A percentile compares a stretch with the other conserved stretches of the same genome.
phyloP scores from a whole-genome alignment of 2,888 invertebrate genomes.

The Troides oblongomaculatus region DNA sequence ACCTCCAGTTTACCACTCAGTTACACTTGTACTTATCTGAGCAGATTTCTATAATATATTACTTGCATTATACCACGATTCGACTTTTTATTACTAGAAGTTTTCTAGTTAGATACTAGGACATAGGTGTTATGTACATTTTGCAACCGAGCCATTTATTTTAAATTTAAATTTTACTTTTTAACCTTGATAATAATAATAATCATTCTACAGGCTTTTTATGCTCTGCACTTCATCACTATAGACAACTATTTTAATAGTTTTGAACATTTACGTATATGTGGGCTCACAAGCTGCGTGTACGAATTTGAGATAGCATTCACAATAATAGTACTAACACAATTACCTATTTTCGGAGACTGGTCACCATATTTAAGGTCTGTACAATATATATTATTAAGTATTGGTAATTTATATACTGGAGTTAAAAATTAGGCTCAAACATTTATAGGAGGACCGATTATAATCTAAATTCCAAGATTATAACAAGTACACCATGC shows the following conservation, averaged over 20 bases:
- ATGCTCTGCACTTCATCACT: too few relatives aligned
- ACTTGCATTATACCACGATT: too few relatives aligned
- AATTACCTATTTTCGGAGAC: neutral
- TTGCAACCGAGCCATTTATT: too few relatives aligned
- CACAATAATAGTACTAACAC: neutral
- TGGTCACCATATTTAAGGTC: neutral
- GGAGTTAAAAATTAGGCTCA: neutral
- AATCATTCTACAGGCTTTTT: too few relatives aligned
- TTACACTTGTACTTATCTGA: too few relatives aligned
- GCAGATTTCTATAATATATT: too few relatives aligned
- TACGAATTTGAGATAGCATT: neutral
- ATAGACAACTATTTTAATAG: neutral
- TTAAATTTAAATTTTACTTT: too few relatives aligned
- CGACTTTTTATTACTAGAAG: too few relatives aligned
- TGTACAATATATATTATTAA: neutral
- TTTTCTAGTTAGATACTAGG: too few relatives aligned
- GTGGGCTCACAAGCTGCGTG: neutral
- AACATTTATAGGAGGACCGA: constrained; percentile 17
- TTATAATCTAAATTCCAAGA: constrained; percentile 10
- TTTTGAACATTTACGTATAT: neutral
- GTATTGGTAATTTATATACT: neutral
- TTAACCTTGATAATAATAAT: too few relatives aligned
- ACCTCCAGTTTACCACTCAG: too few relatives aligned
- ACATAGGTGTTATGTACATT: too few relatives aligned
- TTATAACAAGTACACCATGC: constrained; percentile 10